Base-by-base conservation (phyloP, 2,797 vertebrate species). In the Perodicticus potto region DNA sequence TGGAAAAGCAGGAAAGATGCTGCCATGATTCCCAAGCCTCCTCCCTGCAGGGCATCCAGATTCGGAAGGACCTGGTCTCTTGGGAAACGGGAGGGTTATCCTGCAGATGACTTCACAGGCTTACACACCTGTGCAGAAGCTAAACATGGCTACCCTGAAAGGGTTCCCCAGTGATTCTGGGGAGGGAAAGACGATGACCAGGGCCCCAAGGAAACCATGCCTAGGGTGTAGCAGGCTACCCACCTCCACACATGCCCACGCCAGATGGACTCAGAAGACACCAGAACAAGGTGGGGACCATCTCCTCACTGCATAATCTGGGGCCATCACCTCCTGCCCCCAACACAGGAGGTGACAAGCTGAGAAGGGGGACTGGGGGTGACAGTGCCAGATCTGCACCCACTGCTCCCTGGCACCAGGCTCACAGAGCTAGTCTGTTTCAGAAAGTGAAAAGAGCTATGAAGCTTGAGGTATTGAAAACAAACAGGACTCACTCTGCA, bases 321-420 rank as follows among this genome's bases (percentile, higher is more conserved):
- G 19, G 37, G 32, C 45, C 37, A 25, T 65, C 17, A 37, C 55
- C 57, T 25, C 40, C 57, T 29, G 37, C 19, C 40, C 5, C 72
- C 55, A 11, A n/a, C 27, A 25, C 7, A 0, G 2, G 13, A 37
- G 5, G n/a, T 40, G 43, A 92, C 25, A 25, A 43, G 34, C 32
- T 27, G 29, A 87, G 55, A 83, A 29, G 9, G 37, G 9, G 49
- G 13, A 3, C 13, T 3, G 3, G 8, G 6, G 34, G 43, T 37
- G 20, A 43, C 23, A 34, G 1, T 2, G 7, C 29, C 23, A 7
- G 1, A 19, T n/a, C 13, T 40, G 11, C 23, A 29, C 12, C 19
- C 7, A 53, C 1, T 0, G 57, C 34, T 65, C 43, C 8, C 59
- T 7, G 23, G 73, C 40, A 45, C 53, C n/a, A 43, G 65, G 23